Percentiles rank a stretch among this genome's conserved stretches.
Evolutionary conservation across 2,113 vertebrate genomes (phyloP).

Genomic region (Ameiurus melas): DNA sequence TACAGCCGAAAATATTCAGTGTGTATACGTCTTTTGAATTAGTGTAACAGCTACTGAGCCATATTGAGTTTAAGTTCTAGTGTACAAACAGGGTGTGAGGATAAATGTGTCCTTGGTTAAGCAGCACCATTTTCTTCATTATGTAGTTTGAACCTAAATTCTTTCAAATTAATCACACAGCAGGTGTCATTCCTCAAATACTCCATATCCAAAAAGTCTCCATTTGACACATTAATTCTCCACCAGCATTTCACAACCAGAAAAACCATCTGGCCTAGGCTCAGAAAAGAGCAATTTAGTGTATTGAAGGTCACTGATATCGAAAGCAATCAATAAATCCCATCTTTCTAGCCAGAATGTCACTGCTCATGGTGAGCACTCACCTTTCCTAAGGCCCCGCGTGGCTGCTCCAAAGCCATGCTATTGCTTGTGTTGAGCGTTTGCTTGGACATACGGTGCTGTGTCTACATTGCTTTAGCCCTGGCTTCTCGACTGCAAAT

Average conservation of each 20-base stretch:
- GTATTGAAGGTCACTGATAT: background rate
- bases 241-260: background rate
- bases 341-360: conserved; percentile 7
- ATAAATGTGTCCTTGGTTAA: background rate
- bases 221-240: background rate
- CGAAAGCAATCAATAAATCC: background rate
- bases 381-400: conserved; percentile 62
- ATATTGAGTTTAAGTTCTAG: background rate
- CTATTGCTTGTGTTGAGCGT: conserved; percentile 55
- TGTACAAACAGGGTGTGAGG: background rate
- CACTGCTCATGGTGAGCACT: conserved; percentile 41
- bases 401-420: conserved; percentile 72
- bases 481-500: conserved; percentile 66
- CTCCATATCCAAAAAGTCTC: background rate
- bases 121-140: background rate
- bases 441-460: conserved; percentile 53
- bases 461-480: conserved; percentile 63
- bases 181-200: background rate
- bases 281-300: background rate
- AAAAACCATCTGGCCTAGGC: background rate
- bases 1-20: background rate
- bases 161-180: background rate
- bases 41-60: background rate
- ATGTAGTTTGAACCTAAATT: background rate
- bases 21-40: background rate